phyloP scores from a whole-genome alignment of 92 coral and sea anemone species.

The Nematostella vectensis region DNA sequence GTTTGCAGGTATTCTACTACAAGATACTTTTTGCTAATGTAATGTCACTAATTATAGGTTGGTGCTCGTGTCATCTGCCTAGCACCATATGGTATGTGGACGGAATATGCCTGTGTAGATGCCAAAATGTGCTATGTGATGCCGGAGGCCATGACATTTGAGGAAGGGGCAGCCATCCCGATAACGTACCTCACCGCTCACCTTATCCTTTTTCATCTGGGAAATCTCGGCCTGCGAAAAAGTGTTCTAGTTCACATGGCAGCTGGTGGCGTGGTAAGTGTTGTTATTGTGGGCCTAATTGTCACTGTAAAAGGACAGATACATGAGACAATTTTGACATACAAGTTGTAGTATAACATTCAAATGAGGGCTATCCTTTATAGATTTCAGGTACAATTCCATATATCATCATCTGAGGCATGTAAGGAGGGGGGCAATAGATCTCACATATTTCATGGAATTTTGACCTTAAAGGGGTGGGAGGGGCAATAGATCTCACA shows the following conservation, averaged over 20 bases:
- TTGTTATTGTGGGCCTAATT: background rate
- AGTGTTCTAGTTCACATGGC: conserved; percentile 93
- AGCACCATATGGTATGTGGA: conserved; percentile 48
- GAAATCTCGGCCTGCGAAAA: conserved; percentile 53
- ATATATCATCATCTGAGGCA: no score
- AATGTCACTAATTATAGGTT: conserved; percentile 61
- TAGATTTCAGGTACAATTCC: no score
- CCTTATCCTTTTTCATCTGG: conserved; percentile 72
- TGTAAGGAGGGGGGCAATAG: no score
- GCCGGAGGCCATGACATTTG: conserved; percentile 91
- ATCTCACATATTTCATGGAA: no score
- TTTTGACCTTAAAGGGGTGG: no score
- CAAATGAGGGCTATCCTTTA: no score
- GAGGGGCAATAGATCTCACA: no score
- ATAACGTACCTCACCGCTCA: conserved; percentile 77
- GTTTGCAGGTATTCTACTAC: no score
- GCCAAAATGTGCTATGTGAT: conserved; percentile 38
- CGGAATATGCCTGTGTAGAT: conserved; percentile 60
- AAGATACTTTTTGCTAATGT: no score
- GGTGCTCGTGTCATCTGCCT: conserved; percentile 75
- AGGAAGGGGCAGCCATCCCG: conserved; percentile 87
- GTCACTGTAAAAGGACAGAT: no score
- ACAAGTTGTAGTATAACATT: no score
- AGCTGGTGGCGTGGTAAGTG: conserved; percentile 98
- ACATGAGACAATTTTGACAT: no score